A percentile compares a stretch with the other conserved stretches of the same genome.
Evolutionary conservation across 2,113 vertebrate genomes (phyloP).

Genomic region (Ptyas mucosa): DNA sequence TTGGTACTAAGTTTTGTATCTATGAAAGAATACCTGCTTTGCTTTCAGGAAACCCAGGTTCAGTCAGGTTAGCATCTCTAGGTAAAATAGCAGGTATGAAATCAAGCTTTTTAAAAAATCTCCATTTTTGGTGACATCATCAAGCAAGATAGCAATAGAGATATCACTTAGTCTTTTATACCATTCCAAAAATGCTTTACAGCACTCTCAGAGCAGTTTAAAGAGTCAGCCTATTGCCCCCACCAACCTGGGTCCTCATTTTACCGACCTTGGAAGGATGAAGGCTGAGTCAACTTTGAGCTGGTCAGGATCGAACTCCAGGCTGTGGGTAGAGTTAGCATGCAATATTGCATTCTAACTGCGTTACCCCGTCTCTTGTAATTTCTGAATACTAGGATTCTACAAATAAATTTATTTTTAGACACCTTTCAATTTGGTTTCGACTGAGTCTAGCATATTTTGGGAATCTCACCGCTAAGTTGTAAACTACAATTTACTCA

Average conservation of each 20-base stretch:
- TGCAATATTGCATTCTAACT: too few relatives aligned
- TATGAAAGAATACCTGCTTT: neutral
- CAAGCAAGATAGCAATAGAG: neutral
- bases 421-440: neutral
- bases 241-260: neutral
- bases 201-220: neutral
- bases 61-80: neutral
- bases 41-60: neutral
- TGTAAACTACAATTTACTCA: neutral
- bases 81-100: neutral
- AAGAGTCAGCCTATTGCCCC: neutral
- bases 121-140: neutral
- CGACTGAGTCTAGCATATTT: neutral
- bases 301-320: neutral
- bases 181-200: neutral
- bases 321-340: too few relatives aligned
- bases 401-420: neutral
- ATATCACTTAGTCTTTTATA: neutral
- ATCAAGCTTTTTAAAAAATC: neutral
- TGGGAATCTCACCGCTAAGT: neutral
- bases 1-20: neutral
- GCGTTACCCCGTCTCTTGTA: neutral
- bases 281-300: neutral
- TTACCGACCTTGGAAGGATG: neutral
- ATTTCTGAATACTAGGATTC: neutral